Conservation (phyloP, 2,888 invertebrate species). For the Steinernema hermaphroditum region DNA sequence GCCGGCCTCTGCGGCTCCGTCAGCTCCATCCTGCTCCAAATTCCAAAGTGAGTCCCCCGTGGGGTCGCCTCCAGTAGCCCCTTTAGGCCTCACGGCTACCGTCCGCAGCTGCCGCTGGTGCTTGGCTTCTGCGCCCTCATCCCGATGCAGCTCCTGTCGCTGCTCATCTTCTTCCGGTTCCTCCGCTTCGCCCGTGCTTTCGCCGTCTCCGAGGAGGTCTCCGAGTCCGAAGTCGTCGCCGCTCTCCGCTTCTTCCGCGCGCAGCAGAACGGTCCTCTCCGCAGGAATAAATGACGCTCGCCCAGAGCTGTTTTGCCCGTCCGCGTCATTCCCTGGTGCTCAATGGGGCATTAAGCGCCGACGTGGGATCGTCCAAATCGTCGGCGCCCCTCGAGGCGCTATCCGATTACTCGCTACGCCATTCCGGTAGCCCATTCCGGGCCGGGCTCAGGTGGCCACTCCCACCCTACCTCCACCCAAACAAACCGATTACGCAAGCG, state of each 20-base stretch:
- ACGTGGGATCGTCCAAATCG: background rate
- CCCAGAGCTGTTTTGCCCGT: background rate
- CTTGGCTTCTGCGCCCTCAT: too few species aligned
- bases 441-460: conserved; percentile 10
- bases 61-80: too few species aligned
- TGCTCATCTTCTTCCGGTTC: background rate
- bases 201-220: background rate
- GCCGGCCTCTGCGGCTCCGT: too few species aligned
- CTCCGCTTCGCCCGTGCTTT: background rate
- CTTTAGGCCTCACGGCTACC: too few species aligned
- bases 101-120: too few species aligned
- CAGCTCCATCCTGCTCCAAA: too few species aligned
- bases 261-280: background rate
- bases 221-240: background rate
- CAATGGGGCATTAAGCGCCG: conserved; percentile 22
- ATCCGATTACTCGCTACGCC: conserved; percentile 8
- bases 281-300: background rate
- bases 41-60: too few species aligned
- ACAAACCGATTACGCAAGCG: conserved; percentile 25
- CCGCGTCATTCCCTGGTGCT: conserved; percentile 13
- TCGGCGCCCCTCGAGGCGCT: conserved; percentile 23
- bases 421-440: conserved; percentile 13
- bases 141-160: background rate
- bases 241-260: background rate
- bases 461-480: conserved; percentile 16